Conservation (phyloP, 2,113 vertebrate genomes). For the Etheostoma spectabile region DNA sequence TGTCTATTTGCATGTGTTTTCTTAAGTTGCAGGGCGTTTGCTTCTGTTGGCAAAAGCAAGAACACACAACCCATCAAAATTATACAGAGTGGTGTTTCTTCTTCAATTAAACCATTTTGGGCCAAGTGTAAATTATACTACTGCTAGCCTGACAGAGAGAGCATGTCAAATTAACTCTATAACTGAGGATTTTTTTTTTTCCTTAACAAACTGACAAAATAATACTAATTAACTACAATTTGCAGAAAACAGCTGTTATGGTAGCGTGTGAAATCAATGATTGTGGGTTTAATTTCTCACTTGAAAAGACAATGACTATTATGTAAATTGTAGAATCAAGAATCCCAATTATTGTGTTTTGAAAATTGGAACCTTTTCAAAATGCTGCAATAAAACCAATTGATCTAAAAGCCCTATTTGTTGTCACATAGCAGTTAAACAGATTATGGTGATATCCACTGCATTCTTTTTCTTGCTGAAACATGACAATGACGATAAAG, state of each 20-base stretch:
- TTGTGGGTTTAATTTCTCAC: neutral
- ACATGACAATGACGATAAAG: neutral
- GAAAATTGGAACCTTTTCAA: neutral
- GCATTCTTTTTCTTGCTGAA: neutral
- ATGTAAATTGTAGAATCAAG: neutral
- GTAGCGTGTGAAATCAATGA: neutral
- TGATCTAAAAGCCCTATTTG: neutral
- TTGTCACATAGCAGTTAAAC: neutral
- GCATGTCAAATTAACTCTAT: neutral
- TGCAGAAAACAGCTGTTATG: neutral
- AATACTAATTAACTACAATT: neutral
- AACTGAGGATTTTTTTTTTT: neutral
- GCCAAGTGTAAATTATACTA: neutral
- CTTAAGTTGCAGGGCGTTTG: too few relatives aligned
- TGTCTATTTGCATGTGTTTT: too few relatives aligned
- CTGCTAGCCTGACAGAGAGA: neutral
- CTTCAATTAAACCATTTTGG: neutral
- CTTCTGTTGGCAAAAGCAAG: neutral
- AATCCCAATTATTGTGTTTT: neutral
- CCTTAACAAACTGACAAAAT: neutral
- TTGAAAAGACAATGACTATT: neutral
- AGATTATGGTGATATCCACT: neutral
- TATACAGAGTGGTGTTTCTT: neutral
- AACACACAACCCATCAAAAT: neutral
- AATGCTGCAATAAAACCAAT: neutral